Conservation (phyloP, 92 coral and sea anemone species). For the Epizoanthus scotinus region DNA sequence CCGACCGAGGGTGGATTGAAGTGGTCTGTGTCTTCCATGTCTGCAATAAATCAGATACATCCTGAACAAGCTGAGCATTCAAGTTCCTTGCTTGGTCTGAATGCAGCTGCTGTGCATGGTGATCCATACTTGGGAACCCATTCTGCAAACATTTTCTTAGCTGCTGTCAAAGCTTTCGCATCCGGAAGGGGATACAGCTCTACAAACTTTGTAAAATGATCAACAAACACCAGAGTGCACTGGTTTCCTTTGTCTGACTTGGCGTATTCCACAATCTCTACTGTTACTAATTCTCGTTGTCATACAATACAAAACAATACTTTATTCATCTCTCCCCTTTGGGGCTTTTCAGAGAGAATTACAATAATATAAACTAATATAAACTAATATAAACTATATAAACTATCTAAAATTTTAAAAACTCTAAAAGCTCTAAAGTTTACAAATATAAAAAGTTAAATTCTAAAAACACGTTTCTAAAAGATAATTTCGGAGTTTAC, state of each 20-base stretch:
- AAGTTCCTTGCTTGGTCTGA: slow-evolving; percentile 33
- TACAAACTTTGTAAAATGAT: slow-evolving; percentile 37
- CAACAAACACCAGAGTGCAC: slow-evolving; percentile 13
- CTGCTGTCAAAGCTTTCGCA: slow-evolving; percentile 21
- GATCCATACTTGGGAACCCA: slow-evolving; percentile 41
- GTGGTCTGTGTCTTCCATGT: slow-evolving; percentile 44
- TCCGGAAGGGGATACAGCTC: slow-evolving; percentile 28
- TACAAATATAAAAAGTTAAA: too few relatives aligned
- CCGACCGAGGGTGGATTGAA: slow-evolving; percentile 13
- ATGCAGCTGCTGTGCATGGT: slow-evolving; percentile 43
- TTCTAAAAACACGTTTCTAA: too few relatives aligned
- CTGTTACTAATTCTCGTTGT: slow-evolving; percentile 52
- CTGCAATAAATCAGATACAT: slow-evolving; percentile 9
- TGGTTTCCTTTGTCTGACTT: slow-evolving; percentile 7
- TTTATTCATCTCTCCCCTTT: too few relatives aligned
- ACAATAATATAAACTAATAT: too few relatives aligned
- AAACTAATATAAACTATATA: too few relatives aligned
- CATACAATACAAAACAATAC: too few relatives aligned
- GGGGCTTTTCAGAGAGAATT: too few relatives aligned
- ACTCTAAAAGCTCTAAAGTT: too few relatives aligned
- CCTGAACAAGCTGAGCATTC: slow-evolving; percentile 20
- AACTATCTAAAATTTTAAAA: too few relatives aligned
- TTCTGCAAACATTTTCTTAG: slow-evolving; percentile 31
- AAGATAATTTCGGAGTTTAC: too few relatives aligned
- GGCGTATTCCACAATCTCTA: slow-evolving; percentile 45